Evolutionary conservation across 2,888 invertebrate genomes (phyloP).

Genomic region (Calameuta idolon): DNA sequence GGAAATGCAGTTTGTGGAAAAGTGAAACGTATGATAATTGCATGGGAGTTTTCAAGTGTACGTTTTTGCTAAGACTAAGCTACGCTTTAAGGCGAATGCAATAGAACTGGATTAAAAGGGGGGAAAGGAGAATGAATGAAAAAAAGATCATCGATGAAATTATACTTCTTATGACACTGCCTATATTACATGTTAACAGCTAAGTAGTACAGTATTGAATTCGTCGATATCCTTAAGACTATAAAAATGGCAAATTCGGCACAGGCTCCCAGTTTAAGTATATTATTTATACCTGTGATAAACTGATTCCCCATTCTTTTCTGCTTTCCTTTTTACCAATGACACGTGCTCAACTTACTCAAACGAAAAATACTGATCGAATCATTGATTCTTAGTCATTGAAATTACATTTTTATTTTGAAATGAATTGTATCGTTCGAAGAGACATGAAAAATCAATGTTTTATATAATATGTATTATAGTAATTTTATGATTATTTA

Average conservation of each 20-base stretch:
- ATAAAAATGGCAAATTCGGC: conserved; percentile 31
- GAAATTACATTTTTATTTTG: conserved; percentile 18
- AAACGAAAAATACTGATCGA: conserved; percentile 15
- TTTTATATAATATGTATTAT: conserved; percentile 64
- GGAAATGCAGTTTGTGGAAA: background rate
- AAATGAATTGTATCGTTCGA: conserved; percentile 42
- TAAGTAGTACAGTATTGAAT: conserved; percentile 28
- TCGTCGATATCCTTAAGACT: conserved; percentile 29
- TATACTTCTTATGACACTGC: conserved; percentile 50
- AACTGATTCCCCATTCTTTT: conserved; percentile 24
- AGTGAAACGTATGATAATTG: background rate
- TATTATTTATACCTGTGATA: conserved; percentile 37
- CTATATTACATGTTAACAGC: conserved; percentile 41
- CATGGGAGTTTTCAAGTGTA: conserved; percentile 28
- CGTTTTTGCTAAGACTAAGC: conserved; percentile 25
- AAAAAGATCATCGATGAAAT: conserved; percentile 31
- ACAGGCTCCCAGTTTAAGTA: conserved; percentile 33
- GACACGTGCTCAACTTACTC: conserved; percentile 37
- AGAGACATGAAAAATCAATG: conserved; percentile 37
- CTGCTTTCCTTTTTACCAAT: conserved; percentile 22
- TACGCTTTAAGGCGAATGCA: conserved; percentile 32
- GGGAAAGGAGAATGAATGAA: too few species aligned
- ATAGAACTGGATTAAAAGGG: conserved; percentile 30
- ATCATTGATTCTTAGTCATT: conserved; percentile 23
- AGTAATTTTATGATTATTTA: conserved; percentile 64